These are phyloP conservation scores for Calycopis cecrops DNA, from an alignment of 1,140 invertebrate genomes.

Conservation along the genomic window DNA sequence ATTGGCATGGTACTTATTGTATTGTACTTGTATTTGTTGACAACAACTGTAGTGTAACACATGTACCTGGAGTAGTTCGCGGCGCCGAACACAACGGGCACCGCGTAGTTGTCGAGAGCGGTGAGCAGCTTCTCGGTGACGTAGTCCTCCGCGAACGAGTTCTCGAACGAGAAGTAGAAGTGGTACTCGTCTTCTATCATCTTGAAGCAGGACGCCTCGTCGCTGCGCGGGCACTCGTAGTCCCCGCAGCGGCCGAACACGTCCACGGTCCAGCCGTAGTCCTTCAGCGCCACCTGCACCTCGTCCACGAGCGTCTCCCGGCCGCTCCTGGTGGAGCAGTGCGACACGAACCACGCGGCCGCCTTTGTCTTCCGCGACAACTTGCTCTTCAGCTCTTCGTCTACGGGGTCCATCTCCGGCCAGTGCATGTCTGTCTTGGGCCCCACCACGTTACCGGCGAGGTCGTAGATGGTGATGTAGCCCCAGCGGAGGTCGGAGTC, in stretches of 20 bases:
- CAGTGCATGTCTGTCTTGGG: slow-evolving; percentile 43
- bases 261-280: slow-evolving; percentile 24
- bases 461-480: slow-evolving; percentile 55
- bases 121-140: slow-evolving; percentile 34
- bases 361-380: slow-evolving; percentile 37
- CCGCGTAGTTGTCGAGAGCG: slow-evolving; percentile 27
- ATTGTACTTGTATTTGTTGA: too few species aligned
- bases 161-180: slow-evolving; percentile 34
- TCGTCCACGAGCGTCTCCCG: slow-evolving; percentile 30
- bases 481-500: slow-evolving; percentile 80
- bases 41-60: too few species aligned
- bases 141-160: slow-evolving; percentile 36
- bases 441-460: slow-evolving; percentile 41
- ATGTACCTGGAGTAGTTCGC: slow-evolving; percentile 33
- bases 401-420: slow-evolving; percentile 40
- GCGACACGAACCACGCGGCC: slow-evolving; percentile 44
- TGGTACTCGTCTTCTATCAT: slow-evolving; percentile 33
- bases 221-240: slow-evolving; percentile 26
- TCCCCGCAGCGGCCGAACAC: slow-evolving; percentile 34
- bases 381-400: slow-evolving; percentile 35
- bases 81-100: slow-evolving; percentile 32
- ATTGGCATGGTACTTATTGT: too few species aligned
- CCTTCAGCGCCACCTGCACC: slow-evolving; percentile 26
- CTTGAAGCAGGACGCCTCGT: slow-evolving; percentile 22
- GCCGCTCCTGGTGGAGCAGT: slow-evolving; percentile 32